Evolutionary conservation across 2,888 invertebrate genomes (phyloP).

Genomic region (Trichopoda pennipes): DNA sequence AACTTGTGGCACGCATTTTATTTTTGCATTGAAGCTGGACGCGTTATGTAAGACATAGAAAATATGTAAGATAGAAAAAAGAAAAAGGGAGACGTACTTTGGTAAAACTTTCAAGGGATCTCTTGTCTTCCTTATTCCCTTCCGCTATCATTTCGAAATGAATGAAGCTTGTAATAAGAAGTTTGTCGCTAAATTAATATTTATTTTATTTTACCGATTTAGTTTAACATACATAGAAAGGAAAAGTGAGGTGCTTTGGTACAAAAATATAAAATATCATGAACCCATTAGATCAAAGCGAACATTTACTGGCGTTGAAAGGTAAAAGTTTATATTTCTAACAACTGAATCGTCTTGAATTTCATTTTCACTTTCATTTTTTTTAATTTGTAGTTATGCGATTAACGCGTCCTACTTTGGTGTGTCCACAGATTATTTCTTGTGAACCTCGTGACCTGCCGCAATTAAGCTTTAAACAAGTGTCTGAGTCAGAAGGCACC

Average conservation of each 20-base stretch:
- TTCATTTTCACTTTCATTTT: too few species aligned
- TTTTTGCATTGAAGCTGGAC: too few species aligned
- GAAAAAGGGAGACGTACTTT: too few species aligned
- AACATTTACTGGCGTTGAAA: slow-evolving; percentile 79
- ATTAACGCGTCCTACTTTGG: slow-evolving; percentile 93
- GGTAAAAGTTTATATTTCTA: slow-evolving; percentile 71
- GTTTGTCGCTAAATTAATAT: not conserved
- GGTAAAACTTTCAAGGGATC: too few species aligned
- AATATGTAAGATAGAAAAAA: too few species aligned
- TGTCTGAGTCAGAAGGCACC: slow-evolving; percentile 91
- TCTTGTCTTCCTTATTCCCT: not conserved
- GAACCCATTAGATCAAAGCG: slow-evolving; percentile 76
- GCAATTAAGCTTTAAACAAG: slow-evolving; percentile 87
- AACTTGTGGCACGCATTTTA: too few species aligned
- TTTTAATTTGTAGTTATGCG: slow-evolving; percentile 89
- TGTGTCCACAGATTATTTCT: slow-evolving; percentile 90
- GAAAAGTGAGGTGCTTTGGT: not conserved
- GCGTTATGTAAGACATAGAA: too few species aligned
- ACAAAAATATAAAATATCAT: slow-evolving; percentile 49
- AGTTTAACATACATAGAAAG: too few species aligned
- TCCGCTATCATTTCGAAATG: not conserved
- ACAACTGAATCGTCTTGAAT: not conserved
- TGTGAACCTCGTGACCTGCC: slow-evolving; percentile 93
- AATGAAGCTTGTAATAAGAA: slow-evolving; percentile 7
- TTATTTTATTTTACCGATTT: not conserved